Evolutionary conservation across 1,140 invertebrate genomes (phyloP), one percentile per base, ranked within the genome.

Genomic region (Choristoneura fumiferana): DNA sequence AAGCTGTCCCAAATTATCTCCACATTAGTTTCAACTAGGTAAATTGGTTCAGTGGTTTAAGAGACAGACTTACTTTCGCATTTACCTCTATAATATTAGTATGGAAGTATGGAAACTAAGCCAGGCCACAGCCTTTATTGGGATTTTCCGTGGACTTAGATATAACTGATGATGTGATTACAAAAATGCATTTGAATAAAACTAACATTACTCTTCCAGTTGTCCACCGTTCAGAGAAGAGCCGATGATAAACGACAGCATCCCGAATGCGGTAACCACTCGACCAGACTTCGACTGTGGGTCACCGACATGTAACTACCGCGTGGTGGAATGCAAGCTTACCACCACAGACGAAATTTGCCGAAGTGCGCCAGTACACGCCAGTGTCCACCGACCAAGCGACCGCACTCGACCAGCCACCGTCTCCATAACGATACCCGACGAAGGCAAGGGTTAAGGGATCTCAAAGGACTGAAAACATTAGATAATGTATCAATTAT

Each of bases 341-440:
- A 90, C 87, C 4, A 90, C 85, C 37, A 84, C 78, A 14, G 86
- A 89, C 61, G 86, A 89, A 63, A 69, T 89, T 53, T 62, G 71
- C 15, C 79, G 71, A 62, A 76, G 57, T 67, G 74, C 62, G 37
- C 78, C 69, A 55, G 67, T 57, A 57, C 64, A 69, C 60, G 69
- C 59, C 33, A 71, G 61, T 56, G 40, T 69, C 34, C 70, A 76
- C 63, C 71, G 52, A 18, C 69, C 54, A 63, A 43, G 54, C 58
- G 76, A 78, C 6, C 63, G 61, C 8, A 76, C 68, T 68, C 72
- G 71, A 73, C 82, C 85, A n/a, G 62, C 87, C 60, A 90, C 91
- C 4, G 91, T 92, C 14, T 91, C 90, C 17, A 91, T 92, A 60
- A 79, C 91, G 40, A 82, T 92, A 72, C 91, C 91, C 0, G 75